A percentile compares a stretch with the other conserved stretches of the same genome.
Conservation (phyloP, 2,888 invertebrate genomes). For the Tuta absoluta region DNA sequence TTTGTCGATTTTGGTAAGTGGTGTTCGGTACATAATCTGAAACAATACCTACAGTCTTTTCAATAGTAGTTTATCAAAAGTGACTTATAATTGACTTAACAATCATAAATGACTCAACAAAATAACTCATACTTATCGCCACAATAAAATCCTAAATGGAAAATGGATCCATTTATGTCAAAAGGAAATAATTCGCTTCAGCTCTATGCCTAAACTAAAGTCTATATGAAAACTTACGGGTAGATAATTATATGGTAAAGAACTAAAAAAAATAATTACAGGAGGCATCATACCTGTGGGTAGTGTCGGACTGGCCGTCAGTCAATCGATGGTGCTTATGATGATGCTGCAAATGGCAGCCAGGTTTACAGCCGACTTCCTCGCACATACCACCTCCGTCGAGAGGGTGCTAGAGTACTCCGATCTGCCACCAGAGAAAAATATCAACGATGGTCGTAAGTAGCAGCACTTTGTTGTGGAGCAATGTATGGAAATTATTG, state of each 20-base stretch:
- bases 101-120: too few species aligned
- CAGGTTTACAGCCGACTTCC: slow-evolving; percentile 89
- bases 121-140: too few species aligned
- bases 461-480: slow-evolving; percentile 3
- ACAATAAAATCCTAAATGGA: too few species aligned
- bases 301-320: slow-evolving; percentile 84
- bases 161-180: too few species aligned
- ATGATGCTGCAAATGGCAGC: slow-evolving; percentile 89
- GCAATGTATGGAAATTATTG: not conserved
- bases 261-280: not conserved
- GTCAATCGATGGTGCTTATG: slow-evolving; percentile 82
- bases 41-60: not conserved
- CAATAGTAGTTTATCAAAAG: not conserved
- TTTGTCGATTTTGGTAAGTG: slow-evolving; percentile 78
- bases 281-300: slow-evolving; percentile 72
- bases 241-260: too few species aligned
- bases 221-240: too few species aligned
- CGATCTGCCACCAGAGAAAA: slow-evolving; percentile 72
- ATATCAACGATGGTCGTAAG: slow-evolving; percentile 66
- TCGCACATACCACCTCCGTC: slow-evolving; percentile 82
- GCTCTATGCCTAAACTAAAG: too few species aligned
- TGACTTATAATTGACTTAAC: not conserved
- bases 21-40: not conserved
- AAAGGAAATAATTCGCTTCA: too few species aligned
- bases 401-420: slow-evolving; percentile 92